Evolutionary conservation across 2,888 invertebrate species (phyloP), one percentile per base, ranked within the genome.

Genomic region (Hirtodrosophila trivittata): DNA sequence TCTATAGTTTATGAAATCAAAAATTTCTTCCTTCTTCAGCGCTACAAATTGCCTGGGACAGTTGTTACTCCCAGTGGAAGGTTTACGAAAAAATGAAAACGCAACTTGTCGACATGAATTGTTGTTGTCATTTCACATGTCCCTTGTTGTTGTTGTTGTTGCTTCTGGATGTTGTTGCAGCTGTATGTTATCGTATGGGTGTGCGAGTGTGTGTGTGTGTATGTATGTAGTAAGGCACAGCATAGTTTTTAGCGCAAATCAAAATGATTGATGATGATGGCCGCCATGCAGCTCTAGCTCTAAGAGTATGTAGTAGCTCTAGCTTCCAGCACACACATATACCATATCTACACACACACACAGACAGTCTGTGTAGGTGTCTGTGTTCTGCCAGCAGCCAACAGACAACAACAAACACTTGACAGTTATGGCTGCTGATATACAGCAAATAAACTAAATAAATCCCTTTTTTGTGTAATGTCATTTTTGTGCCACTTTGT

Each of bases 181-280:
- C 46, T 46, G 39, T 58, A 63, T 43, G 66, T 66, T 71, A 71
- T 71, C 50, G 66, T 18, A 28, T 28, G n/a, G n/a, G 28, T 28
- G 28, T 28, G 28, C 60, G 51, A 18, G 26, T 37, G 38, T 52
- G 45, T 55, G 43, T 9, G 8, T 26, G 18, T 12, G 9, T 12
- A 2, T 49, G 49, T 43, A 12, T 57, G 54, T 62, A 47, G 66
- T 59, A 62, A 21, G 62, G 73, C 73, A 58, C 58, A 63, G 75
- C 80, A 81, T 71, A 76, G 80, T 80, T 80, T 80, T 80, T 83
- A 83, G 83, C 83, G 84, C 84, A 81, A 84, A 81, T 84, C 81
- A 81, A 81, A 81, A 81, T 81, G 81, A 81, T 81, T 81, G 84
- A 81, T 81, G 84, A 84, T 84, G 81, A 77, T 81, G 84, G 84